Evolutionary conservation across 2,797 vertebrate genomes (phyloP), one percentile per base, ranked within the genome.

Genomic region (Hafferia zeledoni): DNA sequence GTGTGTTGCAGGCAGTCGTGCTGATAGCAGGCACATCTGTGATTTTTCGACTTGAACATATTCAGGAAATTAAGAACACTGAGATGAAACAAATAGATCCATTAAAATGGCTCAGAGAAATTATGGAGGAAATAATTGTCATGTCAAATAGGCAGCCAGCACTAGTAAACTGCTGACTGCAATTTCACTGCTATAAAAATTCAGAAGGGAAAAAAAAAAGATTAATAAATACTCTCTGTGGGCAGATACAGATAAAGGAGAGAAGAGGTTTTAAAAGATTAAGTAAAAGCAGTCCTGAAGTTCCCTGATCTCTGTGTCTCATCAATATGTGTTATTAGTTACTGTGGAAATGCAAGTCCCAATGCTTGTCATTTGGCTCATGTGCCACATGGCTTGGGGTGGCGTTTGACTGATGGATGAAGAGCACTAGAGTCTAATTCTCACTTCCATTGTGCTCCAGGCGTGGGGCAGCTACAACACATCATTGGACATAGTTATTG

Each of bases 21-120:
- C 89, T 91, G 89, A 87, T 76, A 93, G 89, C 65, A 7, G 70
- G 88, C 88, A 60, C 92, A 94, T 91, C 94, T 94, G 95, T 4
- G 5, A 31, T 69, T 83, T 77, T 93, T 88, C 16, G 8, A 67
- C 88, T 95, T 83, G 84, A 93, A 94, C 91, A 77, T 93, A 83
- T 83, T 96, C 91, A 95, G 94, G 89, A 97, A 96, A 97, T 97
- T 95, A 97, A 95, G 91, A 96, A 96, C 93, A 87, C 69, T 50
- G 92, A 94, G 91, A 95, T 96, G 94, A 97, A 96, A 95, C 93
- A 96, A 96, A 96, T 86, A 96, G 83, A 93, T 95, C 93, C 87
- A 92, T 96, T 95, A 74, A 94, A 95, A 89, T 65, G 89, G 83
- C 90, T 96, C 90, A 82, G 95, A 94, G 95, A 90, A 94, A 89